phyloP scores from a whole-genome alignment of 2,888 invertebrate species.

The Dasysyrphus tricinctus region DNA sequence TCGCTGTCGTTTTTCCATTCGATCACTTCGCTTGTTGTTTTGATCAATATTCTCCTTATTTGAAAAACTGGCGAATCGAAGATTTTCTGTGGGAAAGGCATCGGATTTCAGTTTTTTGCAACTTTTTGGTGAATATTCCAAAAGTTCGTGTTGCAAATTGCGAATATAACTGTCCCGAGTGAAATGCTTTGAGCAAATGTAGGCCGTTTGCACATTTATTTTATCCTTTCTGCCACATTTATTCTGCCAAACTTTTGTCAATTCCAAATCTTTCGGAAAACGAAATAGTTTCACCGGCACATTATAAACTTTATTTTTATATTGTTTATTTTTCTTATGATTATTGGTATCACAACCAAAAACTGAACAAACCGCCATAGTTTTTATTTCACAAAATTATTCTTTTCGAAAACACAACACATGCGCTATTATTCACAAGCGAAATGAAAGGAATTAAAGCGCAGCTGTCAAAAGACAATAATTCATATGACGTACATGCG shows the following conservation, averaged over 20 bases:
- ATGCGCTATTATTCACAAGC: too few species aligned
- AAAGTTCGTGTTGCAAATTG: neutral
- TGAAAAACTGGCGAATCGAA: neutral
- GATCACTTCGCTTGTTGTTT: neutral
- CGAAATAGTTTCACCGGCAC: neutral
- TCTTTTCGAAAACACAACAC: too few species aligned
- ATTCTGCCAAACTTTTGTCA: neutral
- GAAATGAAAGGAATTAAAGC: too few species aligned
- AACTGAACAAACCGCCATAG: too few species aligned
- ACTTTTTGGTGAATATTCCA: slow-evolving; percentile 7
- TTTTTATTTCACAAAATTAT: too few species aligned
- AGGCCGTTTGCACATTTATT: neutral
- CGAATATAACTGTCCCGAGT: neutral
- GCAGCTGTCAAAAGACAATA: too few species aligned
- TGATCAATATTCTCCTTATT: neutral
- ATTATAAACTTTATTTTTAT: neutral
- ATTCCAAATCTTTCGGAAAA: neutral
- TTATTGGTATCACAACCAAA: neutral
- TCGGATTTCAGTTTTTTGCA: neutral
- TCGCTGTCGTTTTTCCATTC: neutral
- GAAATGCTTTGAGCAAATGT: neutral
- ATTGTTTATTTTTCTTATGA: neutral
- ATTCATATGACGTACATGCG: too few species aligned
- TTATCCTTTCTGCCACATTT: neutral
- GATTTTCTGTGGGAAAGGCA: neutral